Percentiles rank a stretch among this genome's conserved stretches.
Conservation (phyloP, 2,797 vertebrate genomes). For the Xiphorhynchus erythropygius region DNA sequence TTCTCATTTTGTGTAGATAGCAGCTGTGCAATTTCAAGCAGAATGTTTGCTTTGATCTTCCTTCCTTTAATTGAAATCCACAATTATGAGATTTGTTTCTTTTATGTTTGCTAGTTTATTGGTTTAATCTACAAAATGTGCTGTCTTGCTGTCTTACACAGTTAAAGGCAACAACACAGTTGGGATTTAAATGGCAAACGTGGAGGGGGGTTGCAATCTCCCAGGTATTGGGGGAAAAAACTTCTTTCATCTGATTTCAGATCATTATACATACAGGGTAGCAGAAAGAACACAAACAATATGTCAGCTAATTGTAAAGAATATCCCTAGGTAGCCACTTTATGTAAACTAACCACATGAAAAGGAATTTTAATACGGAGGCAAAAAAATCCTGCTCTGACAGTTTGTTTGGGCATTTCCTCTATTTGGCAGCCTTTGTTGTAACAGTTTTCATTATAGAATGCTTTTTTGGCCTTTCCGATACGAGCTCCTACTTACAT, state of each 20-base stretch:
- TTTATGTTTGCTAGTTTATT: slow-evolving; percentile 83
- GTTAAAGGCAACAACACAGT: slow-evolving; percentile 78
- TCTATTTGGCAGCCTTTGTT: background rate
- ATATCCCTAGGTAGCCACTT: slow-evolving; percentile 47
- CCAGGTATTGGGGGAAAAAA: slow-evolving; percentile 48
- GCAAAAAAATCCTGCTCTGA: background rate
- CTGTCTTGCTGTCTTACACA: slow-evolving; percentile 79
- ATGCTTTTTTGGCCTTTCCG: background rate
- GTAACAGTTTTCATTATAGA: background rate
- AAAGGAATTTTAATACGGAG: slow-evolving; percentile 29
- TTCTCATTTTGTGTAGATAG: slow-evolving; percentile 77
- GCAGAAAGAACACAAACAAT: slow-evolving; percentile 21
- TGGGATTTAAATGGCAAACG: slow-evolving; percentile 78
- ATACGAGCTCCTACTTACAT: background rate
- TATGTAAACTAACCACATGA: slow-evolving; percentile 35
- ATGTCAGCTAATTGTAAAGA: slow-evolving; percentile 40
- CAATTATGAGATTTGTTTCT: slow-evolving; percentile 85
- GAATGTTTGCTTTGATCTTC: slow-evolving; percentile 83
- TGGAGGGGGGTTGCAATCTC: slow-evolving; percentile 51
- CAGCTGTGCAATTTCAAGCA: slow-evolving; percentile 83
- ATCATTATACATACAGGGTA: slow-evolving; percentile 34
- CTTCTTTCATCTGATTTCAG: slow-evolving; percentile 53
- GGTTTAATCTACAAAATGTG: slow-evolving; percentile 84
- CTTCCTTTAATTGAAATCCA: slow-evolving; percentile 84
- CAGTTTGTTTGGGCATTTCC: background rate